Evolutionary conservation across 1,140 invertebrate genomes (phyloP).

Genomic region (Drosophila asahinai): DNA sequence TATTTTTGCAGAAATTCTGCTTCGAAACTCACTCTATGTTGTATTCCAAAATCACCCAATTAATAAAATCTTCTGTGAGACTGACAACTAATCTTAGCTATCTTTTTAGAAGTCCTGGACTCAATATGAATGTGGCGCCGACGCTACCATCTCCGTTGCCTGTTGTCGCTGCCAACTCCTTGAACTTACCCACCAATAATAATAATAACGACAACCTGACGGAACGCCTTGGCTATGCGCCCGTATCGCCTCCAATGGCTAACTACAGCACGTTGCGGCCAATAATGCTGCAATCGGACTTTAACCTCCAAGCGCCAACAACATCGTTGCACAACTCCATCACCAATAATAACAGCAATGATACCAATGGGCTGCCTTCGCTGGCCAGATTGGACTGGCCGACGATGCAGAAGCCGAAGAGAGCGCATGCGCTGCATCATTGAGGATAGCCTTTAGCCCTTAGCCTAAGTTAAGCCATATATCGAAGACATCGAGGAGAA

Average conservation of each 20-base stretch:
- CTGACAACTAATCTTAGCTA: slow-evolving; percentile 14
- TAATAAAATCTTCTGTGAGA: too few species aligned
- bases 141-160: slow-evolving; percentile 37
- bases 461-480: neutral
- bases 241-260: too few species aligned
- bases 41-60: slow-evolving; percentile 1
- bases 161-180: slow-evolving; percentile 31
- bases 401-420: slow-evolving; percentile 51
- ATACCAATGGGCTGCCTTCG: slow-evolving; percentile 32
- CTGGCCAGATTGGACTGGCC: slow-evolving; percentile 49
- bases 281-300: too few species aligned
- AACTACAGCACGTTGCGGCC: too few species aligned
- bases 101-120: slow-evolving; percentile 55
- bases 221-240: too few species aligned
- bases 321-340: slow-evolving; percentile 32
- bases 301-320: slow-evolving; percentile 58
- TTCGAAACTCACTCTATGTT: slow-evolving; percentile 9
- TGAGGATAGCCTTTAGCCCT: neutral
- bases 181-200: slow-evolving; percentile 58
- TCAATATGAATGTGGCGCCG: slow-evolving; percentile 50
- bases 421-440: slow-evolving; percentile 53
- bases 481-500: slow-evolving; percentile 9
- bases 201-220: too few species aligned
- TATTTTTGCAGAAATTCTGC: neutral
- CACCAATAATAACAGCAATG: slow-evolving; percentile 31